A percentile compares a stretch with the other conserved stretches of the same genome.
Evolutionary conservation across 2,888 invertebrate species (phyloP).

Genomic region (Arge pagana): DNA sequence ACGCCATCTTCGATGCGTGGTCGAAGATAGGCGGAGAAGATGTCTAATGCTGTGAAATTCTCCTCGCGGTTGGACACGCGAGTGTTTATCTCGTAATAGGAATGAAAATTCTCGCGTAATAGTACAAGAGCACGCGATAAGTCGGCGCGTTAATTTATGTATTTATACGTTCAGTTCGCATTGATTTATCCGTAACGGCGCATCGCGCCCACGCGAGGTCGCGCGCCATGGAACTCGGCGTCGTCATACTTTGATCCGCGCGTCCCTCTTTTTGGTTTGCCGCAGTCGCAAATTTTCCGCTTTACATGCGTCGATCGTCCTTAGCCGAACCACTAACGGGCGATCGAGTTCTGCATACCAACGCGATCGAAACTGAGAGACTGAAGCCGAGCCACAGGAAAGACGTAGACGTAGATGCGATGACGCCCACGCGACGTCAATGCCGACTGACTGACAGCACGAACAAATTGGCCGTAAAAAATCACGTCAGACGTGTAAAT

Average conservation of each 20-base stretch:
- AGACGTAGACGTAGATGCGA: too few species aligned
- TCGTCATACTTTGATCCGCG: constrained; percentile 5
- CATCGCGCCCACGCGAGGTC: constrained; percentile 1
- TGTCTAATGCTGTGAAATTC: constrained; percentile 41
- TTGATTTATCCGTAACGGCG: constrained; percentile 9
- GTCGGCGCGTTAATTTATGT: constrained; percentile 12
- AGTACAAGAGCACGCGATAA: not conserved
- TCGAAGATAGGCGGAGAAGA: constrained; percentile 36
- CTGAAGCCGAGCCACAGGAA: too few species aligned
- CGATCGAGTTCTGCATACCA: constrained; percentile 9
- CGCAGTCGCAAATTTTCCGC: not conserved
- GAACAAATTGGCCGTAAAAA: too few species aligned
- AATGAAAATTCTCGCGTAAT: too few species aligned
- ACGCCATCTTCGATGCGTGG: constrained; percentile 15
- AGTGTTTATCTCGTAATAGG: too few species aligned
- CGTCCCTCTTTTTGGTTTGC: constrained; percentile 2
- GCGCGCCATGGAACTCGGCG: not conserved
- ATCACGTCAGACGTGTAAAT: too few species aligned
- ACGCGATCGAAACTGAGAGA: not conserved
- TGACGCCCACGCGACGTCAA: too few species aligned
- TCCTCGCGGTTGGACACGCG: constrained; percentile 35
- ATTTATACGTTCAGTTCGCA: constrained; percentile 10
- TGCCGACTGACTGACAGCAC: too few species aligned
- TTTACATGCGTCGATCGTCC: constrained; percentile 11
- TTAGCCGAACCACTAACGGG: not conserved